phyloP scores from a whole-genome alignment of 2,888 invertebrate genomes.

The Trichacis sp. region DNA sequence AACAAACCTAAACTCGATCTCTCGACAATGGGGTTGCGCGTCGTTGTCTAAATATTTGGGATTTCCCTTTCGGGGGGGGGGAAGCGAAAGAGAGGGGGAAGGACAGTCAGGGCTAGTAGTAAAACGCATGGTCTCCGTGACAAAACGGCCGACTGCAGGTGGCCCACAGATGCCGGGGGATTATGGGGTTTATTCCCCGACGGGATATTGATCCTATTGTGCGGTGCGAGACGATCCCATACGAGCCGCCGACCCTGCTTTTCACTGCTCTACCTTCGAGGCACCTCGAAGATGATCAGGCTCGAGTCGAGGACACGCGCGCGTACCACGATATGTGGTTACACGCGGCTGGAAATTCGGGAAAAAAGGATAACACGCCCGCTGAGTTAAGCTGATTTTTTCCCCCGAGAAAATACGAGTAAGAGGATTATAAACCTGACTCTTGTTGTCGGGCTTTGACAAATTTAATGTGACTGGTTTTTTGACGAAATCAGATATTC shows the following conservation, averaged over 20 bases:
- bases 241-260: slow-evolving; percentile 39
- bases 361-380: not conserved
- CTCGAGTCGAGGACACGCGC: slow-evolving; percentile 37
- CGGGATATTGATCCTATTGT: slow-evolving; percentile 69
- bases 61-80: slow-evolving; percentile 28
- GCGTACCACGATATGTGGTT: not conserved
- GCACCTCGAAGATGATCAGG: slow-evolving; percentile 33
- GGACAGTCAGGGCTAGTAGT: slow-evolving; percentile 42
- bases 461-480: no score
- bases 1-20: no score
- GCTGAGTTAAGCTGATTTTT: not conserved
- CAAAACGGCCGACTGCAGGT: slow-evolving; percentile 68
- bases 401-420: not conserved
- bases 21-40: slow-evolving; percentile 49
- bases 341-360: not conserved
- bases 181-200: slow-evolving; percentile 67
- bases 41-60: slow-evolving; percentile 65
- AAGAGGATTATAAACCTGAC: no score
- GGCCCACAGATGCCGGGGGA: slow-evolving; percentile 67
- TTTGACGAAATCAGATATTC: no score
- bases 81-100: slow-evolving; percentile 27
- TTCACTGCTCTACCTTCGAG: slow-evolving; percentile 15
- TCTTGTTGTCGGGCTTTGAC: no score
- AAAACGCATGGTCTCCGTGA: slow-evolving; percentile 59
- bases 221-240: slow-evolving; percentile 48